Conservation (phyloP, 2,797 vertebrate species). For the Parotocinclus haroldoi region DNA sequence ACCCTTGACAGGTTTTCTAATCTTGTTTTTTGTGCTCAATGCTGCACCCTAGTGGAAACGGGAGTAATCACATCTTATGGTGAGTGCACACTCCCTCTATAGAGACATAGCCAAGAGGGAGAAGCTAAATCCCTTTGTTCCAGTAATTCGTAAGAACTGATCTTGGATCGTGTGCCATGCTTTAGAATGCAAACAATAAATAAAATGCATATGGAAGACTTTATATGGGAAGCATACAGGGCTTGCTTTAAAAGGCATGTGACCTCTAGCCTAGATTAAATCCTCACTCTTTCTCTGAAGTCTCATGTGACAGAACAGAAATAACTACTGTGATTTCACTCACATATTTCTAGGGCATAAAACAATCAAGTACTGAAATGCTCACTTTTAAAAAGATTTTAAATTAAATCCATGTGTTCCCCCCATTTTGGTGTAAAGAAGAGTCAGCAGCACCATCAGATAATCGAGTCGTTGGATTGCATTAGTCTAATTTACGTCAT, state of each 20-base stretch:
- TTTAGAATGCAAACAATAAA: too few relatives aligned
- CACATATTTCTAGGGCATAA: too few relatives aligned
- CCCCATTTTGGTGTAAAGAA: neutral
- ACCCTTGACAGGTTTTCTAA: slow-evolving; percentile 44
- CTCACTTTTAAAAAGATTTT: too few relatives aligned
- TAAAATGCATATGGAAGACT: too few relatives aligned
- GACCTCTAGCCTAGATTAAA: too few relatives aligned
- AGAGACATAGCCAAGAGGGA: slow-evolving; percentile 2
- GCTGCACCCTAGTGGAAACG: slow-evolving; percentile 74
- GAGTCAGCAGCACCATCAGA: slow-evolving; percentile 1
- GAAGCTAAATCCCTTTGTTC: neutral
- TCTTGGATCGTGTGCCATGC: neutral
- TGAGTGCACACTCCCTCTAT: slow-evolving; percentile 60
- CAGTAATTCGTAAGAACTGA: neutral
- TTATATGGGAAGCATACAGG: too few relatives aligned
- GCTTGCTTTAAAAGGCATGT: too few relatives aligned
- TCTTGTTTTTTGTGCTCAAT: slow-evolving; percentile 69
- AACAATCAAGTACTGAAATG: too few relatives aligned
- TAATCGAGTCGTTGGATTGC: slow-evolving; percentile 6
- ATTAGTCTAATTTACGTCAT: slow-evolving; percentile 8
- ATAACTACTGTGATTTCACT: too few relatives aligned
- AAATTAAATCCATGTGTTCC: too few relatives aligned
- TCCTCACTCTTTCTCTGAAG: too few relatives aligned
- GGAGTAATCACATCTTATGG: slow-evolving; percentile 72
- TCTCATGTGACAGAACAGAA: too few relatives aligned